These are phyloP conservation scores for Lytechinus variegatus DNA, from an alignment of 35 echinoderm and acorn worm genomes.

Conservation along the genomic window DNA sequence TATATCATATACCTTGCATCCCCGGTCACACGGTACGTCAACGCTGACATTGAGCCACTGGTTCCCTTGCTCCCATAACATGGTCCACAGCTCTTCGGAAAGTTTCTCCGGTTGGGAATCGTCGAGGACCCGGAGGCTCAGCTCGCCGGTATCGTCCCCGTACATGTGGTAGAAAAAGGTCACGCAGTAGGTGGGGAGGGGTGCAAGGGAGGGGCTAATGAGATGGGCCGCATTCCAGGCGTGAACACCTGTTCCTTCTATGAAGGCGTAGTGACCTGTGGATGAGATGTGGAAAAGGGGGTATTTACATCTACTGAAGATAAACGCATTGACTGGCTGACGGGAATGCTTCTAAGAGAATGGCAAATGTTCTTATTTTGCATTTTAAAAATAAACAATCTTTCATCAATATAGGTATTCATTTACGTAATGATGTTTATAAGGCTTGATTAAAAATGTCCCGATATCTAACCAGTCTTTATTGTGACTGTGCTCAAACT, in stretches of 20 bases:
- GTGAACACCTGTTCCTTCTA: conserved; percentile 58
- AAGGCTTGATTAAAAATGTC: no score
- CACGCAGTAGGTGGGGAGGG: conserved; percentile 47
- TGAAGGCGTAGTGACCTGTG: conserved; percentile 79
- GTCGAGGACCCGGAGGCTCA: conserved; percentile 50
- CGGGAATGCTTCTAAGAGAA: no score
- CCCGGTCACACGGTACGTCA: not conserved
- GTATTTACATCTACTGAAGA: not conserved
- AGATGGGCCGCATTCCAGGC: conserved; percentile 56
- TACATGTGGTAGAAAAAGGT: conserved; percentile 80
- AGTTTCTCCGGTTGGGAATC: not conserved
- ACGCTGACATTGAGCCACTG: conserved; percentile 66
- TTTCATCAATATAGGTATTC: no score
- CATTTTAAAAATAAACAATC: no score
- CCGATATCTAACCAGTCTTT: no score
- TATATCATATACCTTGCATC: conserved; percentile 35
- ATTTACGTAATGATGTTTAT: no score
- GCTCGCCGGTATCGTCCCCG: conserved; percentile 49
- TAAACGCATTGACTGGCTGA: not conserved
- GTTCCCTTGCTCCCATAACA: conserved; percentile 59
- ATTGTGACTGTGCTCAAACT: no score
- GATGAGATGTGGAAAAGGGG: not conserved
- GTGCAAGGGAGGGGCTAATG: conserved; percentile 50
- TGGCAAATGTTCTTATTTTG: no score
- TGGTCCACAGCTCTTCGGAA: conserved; percentile 50